Conservation (phyloP, 1,140 invertebrate species). For the Saccostrea glomerata region DNA sequence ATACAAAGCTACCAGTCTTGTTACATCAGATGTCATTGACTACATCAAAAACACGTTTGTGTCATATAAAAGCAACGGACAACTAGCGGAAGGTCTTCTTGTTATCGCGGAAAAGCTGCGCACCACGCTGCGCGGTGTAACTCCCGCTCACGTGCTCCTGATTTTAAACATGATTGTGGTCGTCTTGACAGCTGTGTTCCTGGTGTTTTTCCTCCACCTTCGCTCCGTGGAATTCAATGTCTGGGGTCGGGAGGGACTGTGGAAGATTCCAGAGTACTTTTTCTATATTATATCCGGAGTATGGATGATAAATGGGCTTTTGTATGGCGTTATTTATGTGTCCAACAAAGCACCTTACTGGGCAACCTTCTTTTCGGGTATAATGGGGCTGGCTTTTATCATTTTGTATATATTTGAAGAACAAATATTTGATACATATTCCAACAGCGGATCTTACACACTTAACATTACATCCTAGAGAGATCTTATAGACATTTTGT, state of each 20-base stretch:
- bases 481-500: too few species aligned
- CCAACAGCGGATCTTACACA: constrained; percentile 47
- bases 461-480: constrained; percentile 19
- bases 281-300: constrained; percentile 53
- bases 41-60: constrained; percentile 49
- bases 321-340: constrained; percentile 51
- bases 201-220: constrained; percentile 53
- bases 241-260: constrained; percentile 50
- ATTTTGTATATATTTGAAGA: constrained; percentile 50
- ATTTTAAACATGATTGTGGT: constrained; percentile 53
- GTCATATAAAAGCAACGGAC: constrained; percentile 44
- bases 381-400: constrained; percentile 43
- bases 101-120: constrained; percentile 51
- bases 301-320: constrained; percentile 51
- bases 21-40: constrained; percentile 41
- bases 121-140: constrained; percentile 47
- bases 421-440: constrained; percentile 37
- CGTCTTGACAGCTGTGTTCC: neutral
- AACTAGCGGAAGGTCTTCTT: constrained; percentile 50
- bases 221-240: constrained; percentile 51
- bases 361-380: constrained; percentile 37
- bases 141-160: constrained; percentile 50
- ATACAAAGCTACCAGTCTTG: constrained; percentile 43
- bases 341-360: constrained; percentile 53
- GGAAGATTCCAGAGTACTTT: constrained; percentile 48